Base-by-base conservation (phyloP, 92 coral and sea anemone species). In the Diadumene lineata region DNA sequence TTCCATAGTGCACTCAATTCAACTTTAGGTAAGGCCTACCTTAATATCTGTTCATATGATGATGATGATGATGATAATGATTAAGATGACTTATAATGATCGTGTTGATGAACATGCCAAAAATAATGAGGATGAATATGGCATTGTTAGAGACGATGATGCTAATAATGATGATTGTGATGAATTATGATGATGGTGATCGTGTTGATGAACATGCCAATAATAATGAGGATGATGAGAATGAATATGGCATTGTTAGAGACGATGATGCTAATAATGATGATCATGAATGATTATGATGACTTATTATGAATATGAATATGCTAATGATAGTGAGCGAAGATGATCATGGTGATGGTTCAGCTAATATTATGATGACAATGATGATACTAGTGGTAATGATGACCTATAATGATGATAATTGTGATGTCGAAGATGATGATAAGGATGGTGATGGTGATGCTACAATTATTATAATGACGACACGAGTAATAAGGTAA, bases 1-100 rank as follows among this genome's bases (percentile, higher is more conserved):
- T 96, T 96, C 73, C 99, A 96, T 79, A 86, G 84, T 66, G 92
- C 92, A 38, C 84, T 96, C 3, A 96, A 96, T 84, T 90, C 99
- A 43, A 96, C 99, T 11, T 94, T 96, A 34, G 99, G 99, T 96
- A 85, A 82, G 61, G 29, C 4, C 26, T 15, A 58, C 31, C 23
- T 3, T 10, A 22, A 22, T 58, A 22, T 2, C 26, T 11, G 22
- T 22, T 10, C 23, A 22, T 2, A 53, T 23, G 64, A 58, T 58
- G 17, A 58, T 58, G 64, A 22, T 25, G 31, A 32, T 58, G 64
- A 58, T 22, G 64, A 58, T 58, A 22, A 58, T 58, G 64, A 22
- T 58, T 1, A 53, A 23, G 64, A 22, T 58, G 31, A 58, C 7
- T 58, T 9, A 58, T 58, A 17, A 58, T 58, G 31, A 58, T 58